These are phyloP conservation scores for Neodon shergylaensis DNA, from an alignment of 2,113 vertebrate species.

Conservation along the genomic window DNA sequence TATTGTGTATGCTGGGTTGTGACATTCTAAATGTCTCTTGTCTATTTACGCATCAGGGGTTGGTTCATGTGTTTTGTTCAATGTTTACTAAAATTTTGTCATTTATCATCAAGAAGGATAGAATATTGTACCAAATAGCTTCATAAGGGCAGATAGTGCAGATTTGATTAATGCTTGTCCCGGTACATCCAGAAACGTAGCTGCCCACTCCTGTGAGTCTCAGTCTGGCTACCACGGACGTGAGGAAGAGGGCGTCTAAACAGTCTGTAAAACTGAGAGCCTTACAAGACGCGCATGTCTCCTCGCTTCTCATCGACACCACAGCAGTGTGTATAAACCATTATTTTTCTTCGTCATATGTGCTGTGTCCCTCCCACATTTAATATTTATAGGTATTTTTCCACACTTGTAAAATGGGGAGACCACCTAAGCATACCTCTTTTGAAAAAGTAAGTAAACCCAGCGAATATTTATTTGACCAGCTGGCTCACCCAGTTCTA, in stretches of 20 bases:
- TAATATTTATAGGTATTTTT: background rate
- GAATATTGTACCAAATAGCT: background rate
- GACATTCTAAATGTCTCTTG: slow-evolving; percentile 19
- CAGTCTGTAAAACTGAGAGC: background rate
- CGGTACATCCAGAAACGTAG: background rate
- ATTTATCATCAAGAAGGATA: background rate
- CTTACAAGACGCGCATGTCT: background rate
- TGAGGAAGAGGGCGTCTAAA: background rate
- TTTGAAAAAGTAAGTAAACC: slow-evolving; percentile 50
- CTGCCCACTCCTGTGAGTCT: background rate
- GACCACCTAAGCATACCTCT: background rate
- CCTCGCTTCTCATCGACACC: background rate
- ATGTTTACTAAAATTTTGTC: background rate
- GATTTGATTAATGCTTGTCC: background rate
- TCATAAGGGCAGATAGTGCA: background rate
- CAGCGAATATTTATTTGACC: slow-evolving; percentile 15
- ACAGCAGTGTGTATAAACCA: background rate
- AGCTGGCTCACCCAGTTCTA: background rate
- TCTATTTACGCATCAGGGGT: background rate
- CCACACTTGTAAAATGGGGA: slow-evolving; percentile 27
- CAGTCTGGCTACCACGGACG: background rate
- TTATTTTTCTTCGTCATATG: slow-evolving; percentile 43
- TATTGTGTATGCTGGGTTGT: background rate
- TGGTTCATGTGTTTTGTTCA: slow-evolving; percentile 34
- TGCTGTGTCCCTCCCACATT: background rate